These are phyloP conservation scores for Lamellibrachia satsuma DNA, from an alignment of 2,888 invertebrate genomes.

Conservation along the genomic window DNA sequence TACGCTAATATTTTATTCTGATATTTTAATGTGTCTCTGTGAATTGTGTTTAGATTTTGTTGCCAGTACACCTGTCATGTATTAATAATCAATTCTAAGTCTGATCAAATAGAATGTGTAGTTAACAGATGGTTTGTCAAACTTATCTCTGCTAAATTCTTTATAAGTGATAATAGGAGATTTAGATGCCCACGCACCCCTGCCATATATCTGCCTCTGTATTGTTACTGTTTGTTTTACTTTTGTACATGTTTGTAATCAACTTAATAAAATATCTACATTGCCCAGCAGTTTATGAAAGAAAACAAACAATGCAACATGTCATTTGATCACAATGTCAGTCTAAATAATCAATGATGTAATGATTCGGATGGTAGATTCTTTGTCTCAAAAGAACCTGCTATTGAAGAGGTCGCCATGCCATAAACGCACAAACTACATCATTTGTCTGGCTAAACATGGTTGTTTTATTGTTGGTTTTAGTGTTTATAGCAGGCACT, in stretches of 20 bases:
- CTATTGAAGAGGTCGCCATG: not conserved
- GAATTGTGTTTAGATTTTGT: not conserved
- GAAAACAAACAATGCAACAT: not conserved
- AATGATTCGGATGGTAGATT: not conserved
- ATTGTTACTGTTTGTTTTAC: not conserved
- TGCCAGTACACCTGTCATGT: not conserved
- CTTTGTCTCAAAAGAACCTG: not conserved
- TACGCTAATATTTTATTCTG: not conserved
- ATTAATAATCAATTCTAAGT: not conserved
- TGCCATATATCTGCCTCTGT: not conserved
- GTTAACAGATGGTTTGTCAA: not conserved
- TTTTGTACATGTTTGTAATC: not conserved
- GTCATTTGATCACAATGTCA: not conserved
- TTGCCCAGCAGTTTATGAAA: not conserved
- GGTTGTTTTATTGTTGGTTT: conserved; percentile 3
- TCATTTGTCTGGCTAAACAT: conserved; percentile 17
- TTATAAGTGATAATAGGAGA: not conserved
- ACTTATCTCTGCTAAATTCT: not conserved
- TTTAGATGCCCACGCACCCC: not conserved
- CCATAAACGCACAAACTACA: not conserved
- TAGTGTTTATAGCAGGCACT: not conserved
- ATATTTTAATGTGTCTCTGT: not conserved
- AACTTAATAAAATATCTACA: not conserved
- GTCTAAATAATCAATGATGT: not conserved
- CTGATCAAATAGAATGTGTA: not conserved